Evolutionary conservation across 1,140 invertebrate genomes (phyloP).

Genomic region (Panulirus ornatus): DNA sequence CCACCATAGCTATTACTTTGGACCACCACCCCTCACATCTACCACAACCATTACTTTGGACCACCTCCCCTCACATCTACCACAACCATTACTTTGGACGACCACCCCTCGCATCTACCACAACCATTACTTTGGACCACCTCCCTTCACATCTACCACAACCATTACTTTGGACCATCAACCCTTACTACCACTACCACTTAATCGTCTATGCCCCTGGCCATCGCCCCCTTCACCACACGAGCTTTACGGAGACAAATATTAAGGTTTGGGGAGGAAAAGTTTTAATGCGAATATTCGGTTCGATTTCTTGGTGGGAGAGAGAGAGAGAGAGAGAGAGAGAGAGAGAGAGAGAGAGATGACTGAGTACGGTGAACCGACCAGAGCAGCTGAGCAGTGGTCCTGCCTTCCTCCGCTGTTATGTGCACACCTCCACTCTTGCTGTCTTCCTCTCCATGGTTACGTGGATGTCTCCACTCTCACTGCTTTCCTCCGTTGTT

Average conservation of each 20-base stretch:
- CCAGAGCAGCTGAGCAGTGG: too few species aligned
- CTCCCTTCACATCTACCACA: not conserved
- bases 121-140: not conserved
- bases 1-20: too few species aligned
- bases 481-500: too few species aligned
- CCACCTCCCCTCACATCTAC: not conserved
- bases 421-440: not conserved
- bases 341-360: not conserved
- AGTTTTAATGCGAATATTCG: not conserved
- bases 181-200: not conserved
- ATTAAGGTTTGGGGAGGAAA: not conserved
- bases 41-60: too few species aligned
- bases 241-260: not conserved
- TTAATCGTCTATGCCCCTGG: too few species aligned
- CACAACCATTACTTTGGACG: not conserved
- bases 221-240: not conserved
- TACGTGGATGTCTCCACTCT: too few species aligned
- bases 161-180: too few species aligned
- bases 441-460: not conserved
- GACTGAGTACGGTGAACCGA: too few species aligned
- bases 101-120: not conserved
- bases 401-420: not conserved
- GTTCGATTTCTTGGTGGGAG: not conserved
- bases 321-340: not conserved
- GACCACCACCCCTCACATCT: too few species aligned